These are phyloP conservation scores for Arion vulgaris DNA, from an alignment of 1,140 invertebrate genomes.

Conservation along the genomic window DNA sequence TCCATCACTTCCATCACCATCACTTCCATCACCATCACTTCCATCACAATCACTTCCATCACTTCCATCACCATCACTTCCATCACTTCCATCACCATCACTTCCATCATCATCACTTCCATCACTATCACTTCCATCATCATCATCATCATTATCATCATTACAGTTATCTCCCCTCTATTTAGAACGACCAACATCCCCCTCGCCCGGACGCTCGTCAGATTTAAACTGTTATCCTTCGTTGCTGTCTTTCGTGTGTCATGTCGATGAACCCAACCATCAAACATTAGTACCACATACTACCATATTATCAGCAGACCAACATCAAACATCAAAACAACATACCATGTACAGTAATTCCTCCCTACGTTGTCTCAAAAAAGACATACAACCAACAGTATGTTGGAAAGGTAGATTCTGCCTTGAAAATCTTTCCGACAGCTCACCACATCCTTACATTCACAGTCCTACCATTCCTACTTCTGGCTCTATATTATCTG, in stretches of 20 bases:
- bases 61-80: conserved; percentile 8
- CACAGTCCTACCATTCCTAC: too few species aligned
- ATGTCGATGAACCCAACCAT: too few species aligned
- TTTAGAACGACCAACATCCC: neutral
- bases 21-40: neutral
- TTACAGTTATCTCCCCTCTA: neutral
- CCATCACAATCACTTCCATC: too few species aligned
- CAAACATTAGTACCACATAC: too few species aligned
- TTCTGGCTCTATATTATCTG: too few species aligned
- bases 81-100: neutral
- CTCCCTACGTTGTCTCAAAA: neutral
- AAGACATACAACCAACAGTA: too few species aligned
- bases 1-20: neutral
- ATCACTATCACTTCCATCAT: neutral
- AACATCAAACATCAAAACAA: too few species aligned
- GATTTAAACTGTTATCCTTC: neutral
- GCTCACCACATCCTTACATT: too few species aligned
- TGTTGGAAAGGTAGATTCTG: neutral
- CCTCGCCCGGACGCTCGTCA: neutral
- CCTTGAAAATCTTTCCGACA: neutral
- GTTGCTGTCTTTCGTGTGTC: neutral
- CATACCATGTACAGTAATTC: too few species aligned
- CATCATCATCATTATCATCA: neutral
- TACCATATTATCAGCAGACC: too few species aligned
- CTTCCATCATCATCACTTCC: neutral